Evolutionary conservation across 2,888 invertebrate genomes (phyloP).

Genomic region (Melanophora roralis): DNA sequence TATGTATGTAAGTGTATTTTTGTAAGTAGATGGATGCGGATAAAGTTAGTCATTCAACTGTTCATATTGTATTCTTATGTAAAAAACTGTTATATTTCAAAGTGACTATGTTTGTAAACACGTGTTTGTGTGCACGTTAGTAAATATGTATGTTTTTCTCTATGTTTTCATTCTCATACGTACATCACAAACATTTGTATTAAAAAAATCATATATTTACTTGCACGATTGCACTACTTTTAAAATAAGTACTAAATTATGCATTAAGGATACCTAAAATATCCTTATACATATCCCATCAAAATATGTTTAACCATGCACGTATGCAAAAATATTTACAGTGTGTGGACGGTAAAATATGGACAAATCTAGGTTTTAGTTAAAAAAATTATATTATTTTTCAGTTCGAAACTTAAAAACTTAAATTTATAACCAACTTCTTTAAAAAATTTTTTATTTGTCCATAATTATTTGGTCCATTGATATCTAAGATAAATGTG

Average conservation of each 20-base stretch:
- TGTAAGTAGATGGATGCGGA: not conserved
- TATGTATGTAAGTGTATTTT: not conserved
- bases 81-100: no score
- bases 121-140: no score
- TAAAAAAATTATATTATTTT: not conserved
- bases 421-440: no score
- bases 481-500: not conserved
- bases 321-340: not conserved
- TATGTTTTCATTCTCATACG: no score
- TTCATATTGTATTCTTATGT: not conserved
- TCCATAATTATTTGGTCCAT: not conserved
- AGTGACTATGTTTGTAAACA: no score
- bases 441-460: not conserved
- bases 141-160: not conserved
- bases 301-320: not conserved
- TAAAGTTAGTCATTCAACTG: conserved; percentile 26
- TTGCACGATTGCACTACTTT: conserved; percentile 4
- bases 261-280: conserved; percentile 54
- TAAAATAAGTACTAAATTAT: conserved; percentile 57
- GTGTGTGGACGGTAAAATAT: not conserved
- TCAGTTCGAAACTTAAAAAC: no score
- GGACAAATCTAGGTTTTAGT: not conserved
- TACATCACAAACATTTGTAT: not conserved
- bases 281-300: conserved; percentile 42
- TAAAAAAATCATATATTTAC: conserved; percentile 1